These are phyloP conservation scores for Thaleichthys pacificus DNA, from an alignment of 2,797 vertebrate species.

Conservation along the genomic window DNA sequence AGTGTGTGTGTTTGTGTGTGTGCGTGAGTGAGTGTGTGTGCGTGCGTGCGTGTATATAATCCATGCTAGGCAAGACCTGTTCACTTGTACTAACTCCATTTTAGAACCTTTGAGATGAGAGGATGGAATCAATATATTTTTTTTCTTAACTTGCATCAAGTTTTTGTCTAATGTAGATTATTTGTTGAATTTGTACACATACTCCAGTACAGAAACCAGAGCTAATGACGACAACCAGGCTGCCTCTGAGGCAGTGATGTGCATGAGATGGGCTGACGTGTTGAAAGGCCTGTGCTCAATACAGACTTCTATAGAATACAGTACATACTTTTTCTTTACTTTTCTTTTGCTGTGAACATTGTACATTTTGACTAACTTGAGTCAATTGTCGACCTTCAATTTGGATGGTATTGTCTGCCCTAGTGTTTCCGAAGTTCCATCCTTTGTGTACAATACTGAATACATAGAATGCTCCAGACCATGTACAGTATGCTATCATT, in stretches of 20 bases:
- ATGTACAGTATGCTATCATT: constrained; percentile 42
- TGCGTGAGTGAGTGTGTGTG: constrained; percentile 20
- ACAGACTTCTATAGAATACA: constrained; percentile 60
- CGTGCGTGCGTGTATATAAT: constrained; percentile 38
- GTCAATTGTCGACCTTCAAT: constrained; percentile 38
- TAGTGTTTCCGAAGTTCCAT: constrained; percentile 33
- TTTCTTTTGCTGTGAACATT: constrained; percentile 79
- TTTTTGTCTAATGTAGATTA: constrained; percentile 94
- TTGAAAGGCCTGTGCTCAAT: constrained; percentile 79
- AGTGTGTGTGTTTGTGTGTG: constrained; percentile 45
- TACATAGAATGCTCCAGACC: constrained; percentile 9
- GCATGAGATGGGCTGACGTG: constrained; percentile 78
- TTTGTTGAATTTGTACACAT: constrained; percentile 97
- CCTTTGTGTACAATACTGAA: constrained; percentile 41
- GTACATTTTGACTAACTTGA: constrained; percentile 60
- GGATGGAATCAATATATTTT: constrained; percentile 76
- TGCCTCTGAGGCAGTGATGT: constrained; percentile 78
- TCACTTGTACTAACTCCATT: constrained; percentile 62
- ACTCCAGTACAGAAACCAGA: constrained; percentile 80
- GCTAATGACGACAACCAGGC: constrained; percentile 70
- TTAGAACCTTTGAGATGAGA: constrained; percentile 81
- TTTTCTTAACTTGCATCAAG: constrained; percentile 99
- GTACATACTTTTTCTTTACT: constrained; percentile 46
- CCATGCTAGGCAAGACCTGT: constrained; percentile 44
- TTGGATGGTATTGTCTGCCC: constrained; percentile 36